Evolutionary conservation across 2,113 vertebrate species (phyloP), one percentile per base, ranked within the genome.

Genomic region (Gymnarchus niloticus): DNA sequence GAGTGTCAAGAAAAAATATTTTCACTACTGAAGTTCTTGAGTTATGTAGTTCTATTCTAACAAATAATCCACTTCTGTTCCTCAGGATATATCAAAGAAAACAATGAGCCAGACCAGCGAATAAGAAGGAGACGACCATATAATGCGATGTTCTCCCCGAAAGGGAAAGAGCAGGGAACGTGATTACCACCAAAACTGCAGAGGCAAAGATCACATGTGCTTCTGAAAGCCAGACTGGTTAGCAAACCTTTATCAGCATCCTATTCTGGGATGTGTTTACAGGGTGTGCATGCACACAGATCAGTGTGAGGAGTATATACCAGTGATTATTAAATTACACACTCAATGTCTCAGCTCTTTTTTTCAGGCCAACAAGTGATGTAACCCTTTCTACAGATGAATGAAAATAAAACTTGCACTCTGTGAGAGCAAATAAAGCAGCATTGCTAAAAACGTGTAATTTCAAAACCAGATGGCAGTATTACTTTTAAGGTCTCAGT

Each of bases 1-100:
- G n/a, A n/a, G 59, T 69, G 61, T 69, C 28, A 33, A 65, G 59
- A 17, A 17, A 37, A 28, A 69, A 33, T 4, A 4, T 17, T 28
- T 37, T 69, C 28, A 37, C 28, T 69, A 37, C 10, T 69, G 12
- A 17, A 12, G 61, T 17, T 73, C 28, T 25, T 49, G 3, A 10
- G 17, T 54, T 52, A 37, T 56, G 14, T 56, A 25, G 80, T 19
- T 56, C 49, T 48, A 28, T 48, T 1, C n/a, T 52, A 33, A 49
- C 28, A 51, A 52, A 52, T 14, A 14, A 82, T 8, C 80, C 48
- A n/a, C 5, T 54, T 33, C 33, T 82, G 10, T 82, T 82, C n/a
- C 21, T 89, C 85, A 99, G 98, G 98, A 49, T 99, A 99, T 78
- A 96, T 99, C 88, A 98, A 94, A 85, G 97, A 99, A 87, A 97